Base-by-base conservation (phyloP, 2,888 invertebrate genomes). In the Melinopterus prodromus region DNA sequence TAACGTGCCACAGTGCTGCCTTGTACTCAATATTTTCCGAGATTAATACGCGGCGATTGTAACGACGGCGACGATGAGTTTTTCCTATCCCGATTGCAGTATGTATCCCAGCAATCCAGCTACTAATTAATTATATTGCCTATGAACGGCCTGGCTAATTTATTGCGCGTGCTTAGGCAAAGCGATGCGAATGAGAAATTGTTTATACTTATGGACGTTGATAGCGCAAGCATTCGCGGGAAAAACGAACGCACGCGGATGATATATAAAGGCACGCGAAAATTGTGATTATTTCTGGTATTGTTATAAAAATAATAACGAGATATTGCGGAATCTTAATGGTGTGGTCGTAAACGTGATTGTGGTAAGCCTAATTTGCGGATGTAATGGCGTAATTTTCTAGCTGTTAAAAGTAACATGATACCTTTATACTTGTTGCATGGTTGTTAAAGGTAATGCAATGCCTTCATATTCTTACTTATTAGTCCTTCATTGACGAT, bases 131-230 rank as follows among this genome's bases (percentile, higher is more conserved):
- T 53, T 53, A 53, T 12, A 53, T 53, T 53, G 53, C 53, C 53
- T 53, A 53, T 12, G 53, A 53, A 53, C 53, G 53, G 53, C 53
- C 5, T 53, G 7, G 53, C 53, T 53, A 12, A 53, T 53, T 53
- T 53, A 53, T 53, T 53, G 12, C 9, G 53, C 53, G 53, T 9
- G 5, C 26, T 53, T 53, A 53, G 53, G 53, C 53, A 53, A 53
- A 53, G 53, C 53, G 53, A 53, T 53, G 53, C 53, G 53, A 53
- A 53, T 53, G 53, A 53, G 53, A 53, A 53, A 53, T 53, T 53
- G 53, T 4, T 53, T 53, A 53, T 53, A 12, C 53, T 53, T 53
- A 53, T 53, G 53, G 53, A 53, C 53, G 53, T 53, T 53, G 53
- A 53, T 53, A 53, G 7, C 53, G 53, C 53, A 53, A 53, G 9